Base-by-base conservation (phyloP, 2,113 vertebrate genomes). In the Microtus ochrogaster region DNA sequence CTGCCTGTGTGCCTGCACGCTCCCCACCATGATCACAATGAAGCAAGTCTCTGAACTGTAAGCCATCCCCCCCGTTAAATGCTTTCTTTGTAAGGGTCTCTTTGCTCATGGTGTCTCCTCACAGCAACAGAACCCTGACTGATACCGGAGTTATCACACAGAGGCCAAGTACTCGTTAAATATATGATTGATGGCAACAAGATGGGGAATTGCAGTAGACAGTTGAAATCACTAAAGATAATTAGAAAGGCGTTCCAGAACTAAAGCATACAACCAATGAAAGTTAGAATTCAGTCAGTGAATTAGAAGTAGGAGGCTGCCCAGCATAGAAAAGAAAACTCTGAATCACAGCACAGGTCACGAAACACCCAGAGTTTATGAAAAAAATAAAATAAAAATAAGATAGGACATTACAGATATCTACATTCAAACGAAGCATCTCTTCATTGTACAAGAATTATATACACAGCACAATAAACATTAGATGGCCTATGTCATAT, bases 351-450 rank as follows among this genome's bases (percentile, higher is more conserved):
- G 82, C 90, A 21, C 44, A 88, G 14, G 11, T 88, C 87, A 79
- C 24, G 70, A 73, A 96, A 78, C 73, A 92, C 30, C 19, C 47
- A 90, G 26, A 63, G 9, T 74, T 63, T 94, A 84, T 14, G 10
- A 96, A 58, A 83, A 87, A 90, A 77, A 92, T n/a, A 44, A 44
- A 7, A 74, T 79, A 6, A 24, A 94, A 84, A 95, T 79, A 89
- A 85, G 17, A 24, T 58, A 81, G n/a, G 65, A 61, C n/a, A 82
- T 16, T 21, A 14, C 21, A 39, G 47, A 61, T 33, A 14, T 44
- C 16, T 47, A 33, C 30, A 47, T 47, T 66, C 8, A 21, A 66
- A 33, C 52, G 13, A 81, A 92, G 78, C 28, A 0, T 13, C 9
- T 21, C 87, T 90, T 90, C 19, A 78, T 55, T 79, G 10, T 41